Evolutionary conservation across 2,888 invertebrate genomes (phyloP).

Genomic region (Phaedon cochleariae): DNA sequence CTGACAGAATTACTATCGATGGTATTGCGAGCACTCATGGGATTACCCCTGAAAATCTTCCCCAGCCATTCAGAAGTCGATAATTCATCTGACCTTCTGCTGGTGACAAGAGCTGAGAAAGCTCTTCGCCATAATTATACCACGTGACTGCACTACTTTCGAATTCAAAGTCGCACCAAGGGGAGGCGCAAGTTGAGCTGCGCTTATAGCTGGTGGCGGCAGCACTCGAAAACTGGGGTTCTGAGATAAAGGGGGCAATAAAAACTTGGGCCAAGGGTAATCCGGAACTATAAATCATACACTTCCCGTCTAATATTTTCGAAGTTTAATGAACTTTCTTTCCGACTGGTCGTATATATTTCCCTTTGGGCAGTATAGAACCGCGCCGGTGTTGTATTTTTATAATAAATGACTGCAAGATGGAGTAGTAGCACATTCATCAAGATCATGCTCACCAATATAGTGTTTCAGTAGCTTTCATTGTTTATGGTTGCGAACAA

Average conservation of each 20-base stretch:
- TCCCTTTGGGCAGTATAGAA: too few relatives aligned
- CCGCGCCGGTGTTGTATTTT: not conserved
- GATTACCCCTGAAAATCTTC: too few relatives aligned
- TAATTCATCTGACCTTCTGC: constrained; percentile 16
- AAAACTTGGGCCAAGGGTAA: constrained; percentile 12
- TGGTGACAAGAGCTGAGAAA: constrained; percentile 12
- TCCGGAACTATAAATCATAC: constrained; percentile 22
- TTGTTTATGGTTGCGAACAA: too few relatives aligned
- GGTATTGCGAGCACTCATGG: too few relatives aligned
- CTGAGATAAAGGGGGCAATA: constrained; percentile 6
- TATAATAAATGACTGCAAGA: not conserved
- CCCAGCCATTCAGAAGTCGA: not conserved
- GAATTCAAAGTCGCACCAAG: constrained; percentile 25
- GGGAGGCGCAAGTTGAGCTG: not conserved
- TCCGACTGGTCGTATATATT: constrained; percentile 24
- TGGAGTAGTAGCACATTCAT: too few relatives aligned
- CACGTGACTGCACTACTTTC: constrained; percentile 15
- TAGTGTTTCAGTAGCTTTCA: too few relatives aligned
- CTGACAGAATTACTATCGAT: too few relatives aligned
- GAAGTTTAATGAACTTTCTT: constrained; percentile 28
- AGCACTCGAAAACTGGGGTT: constrained; percentile 6
- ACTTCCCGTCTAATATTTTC: constrained; percentile 23
- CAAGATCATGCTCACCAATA: too few relatives aligned
- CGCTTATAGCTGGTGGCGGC: not conserved
- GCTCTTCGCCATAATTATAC: constrained; percentile 21